Evolutionary conservation across 2,888 invertebrate species (phyloP).

Genomic region (Chrysolina oricalcia): DNA sequence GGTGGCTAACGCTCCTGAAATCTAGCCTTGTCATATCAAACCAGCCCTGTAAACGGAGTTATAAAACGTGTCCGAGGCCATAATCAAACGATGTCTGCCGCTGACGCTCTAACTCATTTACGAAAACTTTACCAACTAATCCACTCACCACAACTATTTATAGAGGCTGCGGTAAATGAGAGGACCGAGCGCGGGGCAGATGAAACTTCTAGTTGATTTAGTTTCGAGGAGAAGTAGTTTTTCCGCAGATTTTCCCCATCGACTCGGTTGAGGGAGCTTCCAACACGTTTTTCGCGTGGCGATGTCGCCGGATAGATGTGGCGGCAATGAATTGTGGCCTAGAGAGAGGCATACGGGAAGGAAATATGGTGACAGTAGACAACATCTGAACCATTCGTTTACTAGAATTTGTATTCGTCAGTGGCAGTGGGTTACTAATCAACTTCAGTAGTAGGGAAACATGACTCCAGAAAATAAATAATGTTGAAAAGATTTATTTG

Average conservation of each 20-base stretch:
- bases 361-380: conserved; percentile 9
- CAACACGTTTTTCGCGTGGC: conserved; percentile 24
- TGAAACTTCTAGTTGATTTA: conserved; percentile 21
- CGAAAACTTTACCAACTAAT: conserved; percentile 62
- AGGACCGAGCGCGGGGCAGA: not conserved
- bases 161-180: conserved; percentile 31
- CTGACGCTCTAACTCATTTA: conserved; percentile 62
- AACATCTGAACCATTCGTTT: conserved; percentile 7
- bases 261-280: conserved; percentile 10
- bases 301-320: conserved; percentile 8
- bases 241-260: conserved; percentile 24
- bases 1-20: not conserved
- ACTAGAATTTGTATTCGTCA: not conserved
- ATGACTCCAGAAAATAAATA: not conserved
- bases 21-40: not conserved
- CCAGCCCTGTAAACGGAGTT: conserved; percentile 45
- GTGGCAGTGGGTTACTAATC: not conserved
- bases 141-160: conserved; percentile 60
- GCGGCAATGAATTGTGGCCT: conserved; percentile 19
- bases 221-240: conserved; percentile 21
- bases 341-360: not conserved
- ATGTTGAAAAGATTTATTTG: not conserved
- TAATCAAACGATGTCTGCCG: conserved; percentile 65
- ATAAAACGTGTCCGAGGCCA: conserved; percentile 61
- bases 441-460: not conserved